Conservation (phyloP, 1,140 invertebrate species). For the Nixonia krombeini region DNA sequence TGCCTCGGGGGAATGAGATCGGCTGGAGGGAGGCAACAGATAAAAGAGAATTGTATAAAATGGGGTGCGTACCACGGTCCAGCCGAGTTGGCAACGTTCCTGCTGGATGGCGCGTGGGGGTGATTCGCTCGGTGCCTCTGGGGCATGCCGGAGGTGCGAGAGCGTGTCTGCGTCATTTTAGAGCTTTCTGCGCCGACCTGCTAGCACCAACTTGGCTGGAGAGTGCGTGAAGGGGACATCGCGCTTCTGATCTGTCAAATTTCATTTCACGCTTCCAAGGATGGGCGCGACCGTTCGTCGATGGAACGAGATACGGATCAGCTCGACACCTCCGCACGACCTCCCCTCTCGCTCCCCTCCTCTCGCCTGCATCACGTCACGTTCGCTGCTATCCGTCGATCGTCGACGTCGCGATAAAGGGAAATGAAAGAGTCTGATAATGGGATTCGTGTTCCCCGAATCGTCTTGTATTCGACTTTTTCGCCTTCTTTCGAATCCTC, state of each 20-base stretch:
- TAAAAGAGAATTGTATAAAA: constrained; percentile 73
- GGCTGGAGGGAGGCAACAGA: constrained; percentile 61
- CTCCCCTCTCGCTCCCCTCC: constrained; percentile 20
- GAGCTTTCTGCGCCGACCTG: constrained; percentile 26
- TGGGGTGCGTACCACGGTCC: constrained; percentile 54
- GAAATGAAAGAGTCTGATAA: constrained; percentile 32
- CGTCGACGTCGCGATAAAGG: constrained; percentile 31
- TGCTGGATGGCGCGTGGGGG: constrained; percentile 22
- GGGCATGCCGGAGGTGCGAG: constrained; percentile 60
- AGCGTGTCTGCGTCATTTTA: constrained; percentile 57
- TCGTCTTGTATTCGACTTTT: constrained; percentile 9
- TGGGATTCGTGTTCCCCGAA: constrained; percentile 42
- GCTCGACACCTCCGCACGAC: constrained; percentile 54
- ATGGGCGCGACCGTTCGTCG: constrained; percentile 43
- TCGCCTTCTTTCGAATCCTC: not conserved
- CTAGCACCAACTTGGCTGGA: constrained; percentile 14
- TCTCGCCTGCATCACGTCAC: constrained; percentile 34
- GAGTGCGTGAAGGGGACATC: constrained; percentile 39
- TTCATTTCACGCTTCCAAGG: constrained; percentile 68
- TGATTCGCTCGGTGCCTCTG: constrained; percentile 53
- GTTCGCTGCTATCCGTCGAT: constrained; percentile 43
- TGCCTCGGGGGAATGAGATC: constrained; percentile 64
- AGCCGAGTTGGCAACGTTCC: constrained; percentile 17
- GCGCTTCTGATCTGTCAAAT: constrained; percentile 69
- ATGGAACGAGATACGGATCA: constrained; percentile 60